A percentile compares a stretch with the other conserved stretches of the same genome.
These are phyloP conservation scores for Pachymerium ferrugineum DNA, from an alignment of 2,888 invertebrate genomes.

Conservation along the genomic window DNA sequence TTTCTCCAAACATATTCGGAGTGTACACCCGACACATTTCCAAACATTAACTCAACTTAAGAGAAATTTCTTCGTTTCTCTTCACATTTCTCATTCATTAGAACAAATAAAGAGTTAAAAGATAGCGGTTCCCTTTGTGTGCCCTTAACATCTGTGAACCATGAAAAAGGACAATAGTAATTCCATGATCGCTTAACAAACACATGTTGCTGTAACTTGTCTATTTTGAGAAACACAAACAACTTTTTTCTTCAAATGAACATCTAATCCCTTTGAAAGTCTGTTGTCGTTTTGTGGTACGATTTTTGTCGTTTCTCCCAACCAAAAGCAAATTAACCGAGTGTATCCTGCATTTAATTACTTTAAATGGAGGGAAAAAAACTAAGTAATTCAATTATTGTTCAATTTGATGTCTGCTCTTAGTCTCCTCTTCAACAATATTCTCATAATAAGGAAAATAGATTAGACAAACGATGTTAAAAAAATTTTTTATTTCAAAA, in stretches of 20 bases:
- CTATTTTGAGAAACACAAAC: background rate
- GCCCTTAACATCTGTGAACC: background rate
- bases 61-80: background rate
- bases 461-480: too few relatives aligned
- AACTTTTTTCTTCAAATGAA: background rate
- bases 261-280: slow-evolving; percentile 8
- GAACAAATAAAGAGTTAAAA: background rate
- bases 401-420: background rate
- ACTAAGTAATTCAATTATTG: background rate
- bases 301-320: background rate
- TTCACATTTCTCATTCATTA: too few relatives aligned
- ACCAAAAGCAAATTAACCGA: background rate
- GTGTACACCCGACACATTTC: background rate
- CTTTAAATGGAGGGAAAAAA: background rate
- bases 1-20: background rate
- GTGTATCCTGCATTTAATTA: background rate
- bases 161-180: background rate
- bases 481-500: too few relatives aligned
- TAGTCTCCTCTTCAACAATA: background rate
- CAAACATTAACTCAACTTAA: background rate
- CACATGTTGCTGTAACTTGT: background rate
- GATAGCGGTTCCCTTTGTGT: background rate
- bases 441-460: too few relatives aligned
- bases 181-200: background rate
- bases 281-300: background rate